A percentile compares a stretch with the other conserved stretches of the same genome.
Conservation (phyloP, 2,888 invertebrate genomes). For the Callimorpha dominula region DNA sequence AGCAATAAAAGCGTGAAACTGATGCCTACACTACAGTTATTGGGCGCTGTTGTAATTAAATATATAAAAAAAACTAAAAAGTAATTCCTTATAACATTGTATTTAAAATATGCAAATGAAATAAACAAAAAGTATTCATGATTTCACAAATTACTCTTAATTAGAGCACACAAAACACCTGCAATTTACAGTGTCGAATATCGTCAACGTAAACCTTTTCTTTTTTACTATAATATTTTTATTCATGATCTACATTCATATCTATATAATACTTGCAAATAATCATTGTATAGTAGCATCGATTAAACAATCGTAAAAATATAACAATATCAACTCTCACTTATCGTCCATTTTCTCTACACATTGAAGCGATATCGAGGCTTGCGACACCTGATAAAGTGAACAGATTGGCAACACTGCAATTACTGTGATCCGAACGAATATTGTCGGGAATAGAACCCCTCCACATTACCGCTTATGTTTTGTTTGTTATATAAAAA, state of each 20-base stretch:
- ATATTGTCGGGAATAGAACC: slow-evolving; percentile 81
- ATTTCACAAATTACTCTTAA: background rate
- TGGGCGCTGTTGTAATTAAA: background rate
- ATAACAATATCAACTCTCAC: slow-evolving; percentile 69
- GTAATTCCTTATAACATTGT: background rate
- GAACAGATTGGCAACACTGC: slow-evolving; percentile 82
- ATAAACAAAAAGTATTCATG: background rate
- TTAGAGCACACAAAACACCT: background rate
- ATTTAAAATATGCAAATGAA: background rate
- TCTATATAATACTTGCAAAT: slow-evolving; percentile 19
- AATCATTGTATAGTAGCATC: slow-evolving; percentile 15
- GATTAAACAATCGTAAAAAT: slow-evolving; percentile 47
- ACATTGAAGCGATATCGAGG: slow-evolving; percentile 73
- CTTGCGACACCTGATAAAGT: slow-evolving; percentile 80
- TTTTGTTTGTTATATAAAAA: slow-evolving; percentile 86
- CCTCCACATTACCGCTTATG: slow-evolving; percentile 72
- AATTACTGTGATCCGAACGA: slow-evolving; percentile 84
- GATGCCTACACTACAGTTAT: background rate
- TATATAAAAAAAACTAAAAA: too few species aligned
- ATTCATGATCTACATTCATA: slow-evolving; percentile 13
- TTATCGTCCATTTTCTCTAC: slow-evolving; percentile 73
- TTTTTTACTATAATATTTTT: background rate
- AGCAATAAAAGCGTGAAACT: background rate
- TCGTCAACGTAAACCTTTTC: background rate
- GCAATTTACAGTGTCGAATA: background rate